Evolutionary conservation across 2,888 invertebrate species (phyloP), one percentile per base, ranked within the genome.

Genomic region (Acanthosepion pharaonis): DNA sequence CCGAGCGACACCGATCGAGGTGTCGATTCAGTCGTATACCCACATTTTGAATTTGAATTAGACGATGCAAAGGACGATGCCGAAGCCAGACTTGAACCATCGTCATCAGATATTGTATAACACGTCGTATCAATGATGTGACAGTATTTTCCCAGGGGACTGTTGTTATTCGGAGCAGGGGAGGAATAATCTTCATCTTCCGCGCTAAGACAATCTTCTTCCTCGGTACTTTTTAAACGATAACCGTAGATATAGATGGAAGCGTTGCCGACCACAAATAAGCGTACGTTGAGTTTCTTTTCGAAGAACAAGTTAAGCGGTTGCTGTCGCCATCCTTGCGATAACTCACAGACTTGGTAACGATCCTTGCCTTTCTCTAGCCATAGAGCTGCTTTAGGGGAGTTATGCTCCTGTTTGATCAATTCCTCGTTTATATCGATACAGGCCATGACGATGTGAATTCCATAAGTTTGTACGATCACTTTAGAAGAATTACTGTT

Each of bases 161-260:
- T 78, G 15, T 9, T n/a, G n/a, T 33, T 4, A 33, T n/a, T 11
- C n/a, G n/a, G n/a, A 78, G 78, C 15, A n/a, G 78, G 4, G 15
- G n/a, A 78, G 15, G 33, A n/a, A 59, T 23, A 0, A 9, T 18
- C 33, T 33, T 33, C 18, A 11, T 6, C 33, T 5, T 28, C 9
- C 2, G 0, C 5, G 0, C 1, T 25, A 28, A 78, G 28, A 0
- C 25, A 25, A 9, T 5, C n/a, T 3, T 15, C 18, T 15, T 15
- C 18, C 5, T 23, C 59, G 3, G 59, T 0, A 23, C 3, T 59
- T n/a, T 15, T n/a, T 3, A 78, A 6, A 18, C 15, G 11, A 4
- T 78, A 78, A n/a, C 78, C 78, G 15, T 78, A 78, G 3, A 78
- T 33, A 11, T 78, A 78, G 8, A 78, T 33, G 3, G 78, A 33